These are phyloP conservation scores for Caenorhabditis zanzibari DNA, from an alignment of 2,888 invertebrate species.

Conservation along the genomic window DNA sequence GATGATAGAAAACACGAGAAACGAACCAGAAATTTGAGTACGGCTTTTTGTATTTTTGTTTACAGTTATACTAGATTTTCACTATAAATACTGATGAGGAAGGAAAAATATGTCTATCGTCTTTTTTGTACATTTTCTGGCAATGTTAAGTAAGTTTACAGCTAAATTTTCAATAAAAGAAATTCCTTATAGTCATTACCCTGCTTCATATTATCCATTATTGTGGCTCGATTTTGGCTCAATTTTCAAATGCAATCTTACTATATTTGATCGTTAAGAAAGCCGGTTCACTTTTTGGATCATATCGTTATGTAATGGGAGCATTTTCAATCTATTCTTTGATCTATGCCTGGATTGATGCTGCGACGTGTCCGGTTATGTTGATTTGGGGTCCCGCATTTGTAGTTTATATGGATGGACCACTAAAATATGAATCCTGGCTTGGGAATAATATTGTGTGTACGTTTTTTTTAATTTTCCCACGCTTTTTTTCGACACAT, in stretches of 20 bases:
- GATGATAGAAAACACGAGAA: no score
- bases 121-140: no score
- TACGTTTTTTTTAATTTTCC: no score
- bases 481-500: no score
- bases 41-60: no score
- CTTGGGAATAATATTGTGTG: conserved; percentile 12
- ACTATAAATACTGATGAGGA: no score
- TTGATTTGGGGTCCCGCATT: not conserved
- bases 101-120: no score
- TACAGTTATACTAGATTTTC: no score
- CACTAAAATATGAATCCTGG: not conserved
- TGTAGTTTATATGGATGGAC: conserved; percentile 27
- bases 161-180: not conserved
- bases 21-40: no score
- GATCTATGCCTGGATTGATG: conserved; percentile 23
- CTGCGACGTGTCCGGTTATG: conserved; percentile 6
- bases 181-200: not conserved
- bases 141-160: not conserved
- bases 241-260: conserved; percentile 1
- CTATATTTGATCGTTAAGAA: conserved; percentile 2
- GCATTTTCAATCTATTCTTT: conserved; percentile 7
- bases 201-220: not conserved
- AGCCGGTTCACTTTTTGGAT: conserved; percentile 6
- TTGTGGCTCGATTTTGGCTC: not conserved
- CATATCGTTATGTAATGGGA: conserved; percentile 14